Percentiles rank a stretch among this genome's conserved stretches.
phyloP scores from a whole-genome alignment of 2,888 invertebrate genomes.

The Acleris laterana region DNA sequence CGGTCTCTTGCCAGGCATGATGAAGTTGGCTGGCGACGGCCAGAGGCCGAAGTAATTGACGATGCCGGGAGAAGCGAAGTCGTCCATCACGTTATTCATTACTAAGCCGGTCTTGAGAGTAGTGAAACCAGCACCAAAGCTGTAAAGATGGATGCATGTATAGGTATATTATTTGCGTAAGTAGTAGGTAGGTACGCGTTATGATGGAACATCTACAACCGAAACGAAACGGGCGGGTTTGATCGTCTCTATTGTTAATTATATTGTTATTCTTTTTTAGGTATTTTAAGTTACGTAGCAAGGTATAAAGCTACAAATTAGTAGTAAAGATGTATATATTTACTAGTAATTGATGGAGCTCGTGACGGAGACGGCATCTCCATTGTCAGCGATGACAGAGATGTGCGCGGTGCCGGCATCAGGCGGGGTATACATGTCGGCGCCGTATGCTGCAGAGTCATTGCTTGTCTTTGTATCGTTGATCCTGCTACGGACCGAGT shows the following conservation, averaged over 20 bases:
- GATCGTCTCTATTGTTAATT: too few species aligned
- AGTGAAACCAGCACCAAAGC: constrained; percentile 92
- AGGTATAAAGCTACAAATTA: too few species aligned
- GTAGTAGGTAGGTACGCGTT: background rate
- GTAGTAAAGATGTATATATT: constrained; percentile 48
- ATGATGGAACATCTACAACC: too few species aligned
- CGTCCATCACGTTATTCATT: constrained; percentile 98
- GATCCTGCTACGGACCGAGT: constrained; percentile 84
- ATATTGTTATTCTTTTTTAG: too few species aligned
- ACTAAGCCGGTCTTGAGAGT: constrained; percentile 93
- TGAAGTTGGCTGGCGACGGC: constrained; percentile 92
- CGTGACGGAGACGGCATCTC: constrained; percentile 96
- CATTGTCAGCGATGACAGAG: constrained; percentile 92
- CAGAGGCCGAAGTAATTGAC: constrained; percentile 88
- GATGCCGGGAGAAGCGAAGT: constrained; percentile 92
- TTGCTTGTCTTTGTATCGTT: constrained; percentile 87
- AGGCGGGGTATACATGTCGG: constrained; percentile 78
- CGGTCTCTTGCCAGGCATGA: constrained; percentile 91
- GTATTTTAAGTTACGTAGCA: too few species aligned
- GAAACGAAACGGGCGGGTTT: too few species aligned
- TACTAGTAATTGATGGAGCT: constrained; percentile 94
- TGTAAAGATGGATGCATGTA: constrained; percentile 60
- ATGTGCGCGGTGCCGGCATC: constrained; percentile 95
- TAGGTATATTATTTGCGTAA: background rate
- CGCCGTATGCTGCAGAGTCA: constrained; percentile 88